Base-by-base conservation (phyloP, 2,888 invertebrate genomes). In the Lasius fuliginosus region DNA sequence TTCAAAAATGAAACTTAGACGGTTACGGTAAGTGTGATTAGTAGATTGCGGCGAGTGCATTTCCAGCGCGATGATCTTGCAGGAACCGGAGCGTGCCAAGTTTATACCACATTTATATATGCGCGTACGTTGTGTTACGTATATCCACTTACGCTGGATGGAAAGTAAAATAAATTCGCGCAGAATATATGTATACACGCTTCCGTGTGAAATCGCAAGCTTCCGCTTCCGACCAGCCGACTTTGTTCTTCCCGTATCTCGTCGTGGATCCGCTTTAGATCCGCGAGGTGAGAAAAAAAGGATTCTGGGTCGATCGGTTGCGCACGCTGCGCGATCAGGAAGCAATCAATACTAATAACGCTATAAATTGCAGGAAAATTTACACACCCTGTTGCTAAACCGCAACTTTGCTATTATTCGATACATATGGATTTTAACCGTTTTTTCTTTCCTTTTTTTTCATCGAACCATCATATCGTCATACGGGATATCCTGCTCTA, bases 261-360 rank as follows among this genome's bases (percentile, higher is more conserved):
- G 15, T 49, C 49, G 18, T 18, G 27, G 33, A 79, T 40, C 18
- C 12, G 36, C 23, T 58, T 49, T n/a, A 15, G 11, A 56, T 68
- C 9, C 33, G 58, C 77, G 67, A 46, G 8, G 15, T 8, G 5
- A 12, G 49, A 74, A 33, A 30, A 62, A 71, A 64, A 36, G 74
- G 64, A 81, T 88, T 88, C 67, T 77, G 76, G 85, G 68, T 82
- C 82, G 83, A 77, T 86, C 49, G 82, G 49, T 60, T 56, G 65
- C 53, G 75, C 18, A 49, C 49, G 56, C 53, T 53, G 73, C 15
- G 40, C 46, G 60, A 85, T 65, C 83, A 82, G 87, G 89, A 89
- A 87, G 85, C 85, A 87, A 89, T 88, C 84, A 85, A 81, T 84
- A 81, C 82, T 81, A 67, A 83, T 69, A 42, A 42, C 15, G n/a